These are phyloP conservation scores for Drosophila burlai DNA, from an alignment of 1,140 invertebrate genomes.

Conservation along the genomic window DNA sequence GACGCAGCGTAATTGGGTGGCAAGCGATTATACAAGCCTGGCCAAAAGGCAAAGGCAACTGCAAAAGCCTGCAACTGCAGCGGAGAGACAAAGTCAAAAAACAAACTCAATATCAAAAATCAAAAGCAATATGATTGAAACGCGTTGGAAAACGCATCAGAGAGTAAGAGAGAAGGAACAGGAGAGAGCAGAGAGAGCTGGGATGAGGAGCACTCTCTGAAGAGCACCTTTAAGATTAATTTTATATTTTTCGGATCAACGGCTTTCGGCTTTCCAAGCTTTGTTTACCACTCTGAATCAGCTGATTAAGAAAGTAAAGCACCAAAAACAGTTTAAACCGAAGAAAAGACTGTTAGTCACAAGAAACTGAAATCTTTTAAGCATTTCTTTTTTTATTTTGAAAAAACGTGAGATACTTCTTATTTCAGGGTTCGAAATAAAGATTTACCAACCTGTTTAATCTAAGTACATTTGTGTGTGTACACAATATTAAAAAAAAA, in stretches of 20 bases:
- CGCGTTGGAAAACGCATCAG: conserved; percentile 26
- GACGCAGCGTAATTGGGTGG: conserved; percentile 76
- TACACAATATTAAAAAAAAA: neutral
- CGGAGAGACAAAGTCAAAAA: conserved; percentile 44
- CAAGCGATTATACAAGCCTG: conserved; percentile 74
- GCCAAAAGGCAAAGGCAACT: conserved; percentile 38
- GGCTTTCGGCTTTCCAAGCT: conserved; percentile 38
- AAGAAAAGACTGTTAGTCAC: conserved; percentile 4
- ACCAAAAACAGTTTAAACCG: neutral
- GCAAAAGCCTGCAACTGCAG: conserved; percentile 15
- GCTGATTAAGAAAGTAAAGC: conserved; percentile 36
- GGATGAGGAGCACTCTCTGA: conserved; percentile 1
- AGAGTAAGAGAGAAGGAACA: neutral
- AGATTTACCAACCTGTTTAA: too few relatives aligned
- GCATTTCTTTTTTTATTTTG: neutral
- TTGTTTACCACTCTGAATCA: conserved; percentile 49
- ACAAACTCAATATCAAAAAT: conserved; percentile 40
- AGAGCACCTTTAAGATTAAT: conserved; percentile 11
- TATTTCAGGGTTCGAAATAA: too few relatives aligned
- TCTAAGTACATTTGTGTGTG: too few relatives aligned
- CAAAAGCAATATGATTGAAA: conserved; percentile 26
- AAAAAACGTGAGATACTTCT: neutral
- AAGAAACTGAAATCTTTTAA: neutral
- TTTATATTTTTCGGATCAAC: conserved; percentile 31
- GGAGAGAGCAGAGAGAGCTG: neutral